Conservation (phyloP, 2,113 vertebrate species). For the Meles meles region DNA sequence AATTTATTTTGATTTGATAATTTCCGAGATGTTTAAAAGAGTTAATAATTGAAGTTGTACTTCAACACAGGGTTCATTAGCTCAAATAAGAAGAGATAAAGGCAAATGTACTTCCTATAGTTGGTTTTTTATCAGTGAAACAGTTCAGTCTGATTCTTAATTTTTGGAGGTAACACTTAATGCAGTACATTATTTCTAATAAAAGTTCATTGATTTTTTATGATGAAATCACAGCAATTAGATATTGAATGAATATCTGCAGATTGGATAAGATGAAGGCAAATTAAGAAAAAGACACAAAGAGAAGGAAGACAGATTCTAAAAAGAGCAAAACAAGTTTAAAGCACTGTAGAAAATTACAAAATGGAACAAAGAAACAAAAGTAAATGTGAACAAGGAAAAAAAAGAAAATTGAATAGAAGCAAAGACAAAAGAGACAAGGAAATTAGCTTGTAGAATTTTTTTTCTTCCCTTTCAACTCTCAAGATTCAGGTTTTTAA, state of each 20-base stretch:
- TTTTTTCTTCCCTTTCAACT: not conserved
- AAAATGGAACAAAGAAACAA: not conserved
- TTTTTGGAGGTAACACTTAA: not conserved
- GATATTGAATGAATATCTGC: not conserved
- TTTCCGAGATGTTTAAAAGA: not conserved
- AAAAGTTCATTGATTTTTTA: not conserved
- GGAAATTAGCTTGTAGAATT: not conserved
- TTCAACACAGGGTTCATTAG: not conserved
- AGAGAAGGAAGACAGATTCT: not conserved
- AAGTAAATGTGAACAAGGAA: not conserved
- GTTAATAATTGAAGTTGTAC: conserved; percentile 3
- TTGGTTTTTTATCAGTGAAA: conserved; percentile 13
- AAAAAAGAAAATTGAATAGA: not conserved
- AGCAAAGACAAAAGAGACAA: not conserved
- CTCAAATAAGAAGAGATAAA: conserved; percentile 14
- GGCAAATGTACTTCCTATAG: not conserved
- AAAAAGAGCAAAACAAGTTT: not conserved
- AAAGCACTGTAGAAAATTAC: not conserved
- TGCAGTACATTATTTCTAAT: not conserved
- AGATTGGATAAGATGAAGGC: not conserved
- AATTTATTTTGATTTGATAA: not conserved
- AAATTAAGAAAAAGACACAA: not conserved
- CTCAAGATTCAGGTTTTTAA: not conserved
- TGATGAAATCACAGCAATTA: not conserved
- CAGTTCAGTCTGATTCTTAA: not conserved